phyloP scores from a whole-genome alignment of 1,140 invertebrate genomes.

The Drosophila sechellia region DNA sequence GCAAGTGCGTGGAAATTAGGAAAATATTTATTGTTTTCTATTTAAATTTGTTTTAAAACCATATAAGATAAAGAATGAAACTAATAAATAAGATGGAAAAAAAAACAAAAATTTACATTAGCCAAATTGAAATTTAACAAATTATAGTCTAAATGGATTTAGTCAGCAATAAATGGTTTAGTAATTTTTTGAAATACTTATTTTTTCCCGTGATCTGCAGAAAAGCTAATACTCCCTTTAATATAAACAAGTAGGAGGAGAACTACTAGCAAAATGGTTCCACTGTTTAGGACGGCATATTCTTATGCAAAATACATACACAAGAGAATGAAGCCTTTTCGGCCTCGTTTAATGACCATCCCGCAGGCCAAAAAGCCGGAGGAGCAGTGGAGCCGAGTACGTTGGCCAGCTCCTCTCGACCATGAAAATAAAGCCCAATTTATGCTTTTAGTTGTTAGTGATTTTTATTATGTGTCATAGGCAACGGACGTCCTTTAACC shows the following conservation, averaged over 20 bases:
- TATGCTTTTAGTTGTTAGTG: conserved; percentile 83
- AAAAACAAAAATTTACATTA: too few species aligned
- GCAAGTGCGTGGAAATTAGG: too few species aligned
- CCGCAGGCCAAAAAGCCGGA: conserved; percentile 16
- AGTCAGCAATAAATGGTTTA: too few species aligned
- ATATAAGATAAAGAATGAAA: too few species aligned
- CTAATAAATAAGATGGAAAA: too few species aligned
- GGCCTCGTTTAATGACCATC: conserved; percentile 64
- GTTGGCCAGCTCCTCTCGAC: conserved; percentile 55
- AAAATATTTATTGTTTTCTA: too few species aligned
- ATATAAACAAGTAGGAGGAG: neutral
- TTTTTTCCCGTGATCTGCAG: too few species aligned
- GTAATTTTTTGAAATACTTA: too few species aligned
- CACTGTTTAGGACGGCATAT: conserved; percentile 52
- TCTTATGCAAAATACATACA: conserved; percentile 73
- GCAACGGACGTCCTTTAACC: conserved; percentile 40
- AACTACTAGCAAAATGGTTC: neutral
- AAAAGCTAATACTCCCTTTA: neutral
- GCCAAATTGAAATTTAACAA: too few species aligned
- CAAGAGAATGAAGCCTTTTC: conserved; percentile 62
- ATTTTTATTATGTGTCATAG: conserved; percentile 83
- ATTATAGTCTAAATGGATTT: too few species aligned
- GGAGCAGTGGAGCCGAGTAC: conserved; percentile 11
- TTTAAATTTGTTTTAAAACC: too few species aligned
- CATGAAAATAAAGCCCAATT: conserved; percentile 81